A percentile compares a stretch with the other conserved stretches of the same genome.
Conservation (phyloP, 2,113 vertebrate species). For the Pygoscelis antarcticus region DNA sequence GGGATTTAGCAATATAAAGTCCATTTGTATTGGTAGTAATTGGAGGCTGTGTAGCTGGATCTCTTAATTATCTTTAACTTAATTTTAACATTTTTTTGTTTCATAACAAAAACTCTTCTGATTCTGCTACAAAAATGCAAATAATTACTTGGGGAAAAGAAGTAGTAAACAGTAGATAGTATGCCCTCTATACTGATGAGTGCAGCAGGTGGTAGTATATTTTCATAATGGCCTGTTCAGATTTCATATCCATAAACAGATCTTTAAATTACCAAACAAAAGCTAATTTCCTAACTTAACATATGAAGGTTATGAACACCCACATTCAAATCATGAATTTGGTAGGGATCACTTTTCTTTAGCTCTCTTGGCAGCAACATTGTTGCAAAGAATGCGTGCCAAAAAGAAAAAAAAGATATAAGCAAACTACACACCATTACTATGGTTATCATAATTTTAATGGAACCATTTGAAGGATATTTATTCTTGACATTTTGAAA, state of each 20-base stretch:
- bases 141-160: not conserved
- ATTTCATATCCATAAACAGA: not conserved
- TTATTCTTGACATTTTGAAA: constrained; percentile 69
- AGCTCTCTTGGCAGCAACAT: not conserved
- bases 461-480: constrained; percentile 62
- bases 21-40: not conserved
- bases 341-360: not conserved
- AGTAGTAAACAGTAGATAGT: not conserved
- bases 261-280: not conserved
- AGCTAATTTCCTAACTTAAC: not conserved
- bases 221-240: not conserved
- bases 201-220: not conserved
- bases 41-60: not conserved
- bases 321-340: not conserved
- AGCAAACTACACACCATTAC: constrained; percentile 6
- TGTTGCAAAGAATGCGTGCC: not conserved
- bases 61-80: not conserved
- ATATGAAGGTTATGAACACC: not conserved
- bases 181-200: not conserved
- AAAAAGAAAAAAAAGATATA: not conserved
- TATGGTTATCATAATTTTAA: constrained; percentile 57
- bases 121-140: not conserved
- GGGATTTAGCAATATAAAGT: not conserved
- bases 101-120: not conserved
- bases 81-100: not conserved